A percentile compares a stretch with the other conserved stretches of the same genome.
These are phyloP conservation scores for Herpetotheres cachinnans DNA, from an alignment of 2,113 vertebrate species.

Conservation along the genomic window DNA sequence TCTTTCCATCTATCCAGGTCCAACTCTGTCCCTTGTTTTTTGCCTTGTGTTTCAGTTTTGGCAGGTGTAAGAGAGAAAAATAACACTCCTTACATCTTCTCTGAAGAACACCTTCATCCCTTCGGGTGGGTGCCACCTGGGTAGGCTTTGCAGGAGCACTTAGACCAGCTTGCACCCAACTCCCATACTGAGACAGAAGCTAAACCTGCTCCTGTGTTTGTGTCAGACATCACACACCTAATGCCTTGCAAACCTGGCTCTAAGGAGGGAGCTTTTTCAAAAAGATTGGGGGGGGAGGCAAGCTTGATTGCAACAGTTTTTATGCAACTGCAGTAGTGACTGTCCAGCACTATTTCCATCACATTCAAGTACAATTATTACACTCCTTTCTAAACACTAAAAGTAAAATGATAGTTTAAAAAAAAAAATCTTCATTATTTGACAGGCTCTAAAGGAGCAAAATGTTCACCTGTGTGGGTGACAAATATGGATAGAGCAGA, in stretches of 20 bases:
- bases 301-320: background rate
- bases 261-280: background rate
- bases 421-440: background rate
- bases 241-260: background rate
- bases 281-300: background rate
- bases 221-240: background rate
- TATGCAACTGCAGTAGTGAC: background rate
- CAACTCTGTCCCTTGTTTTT: background rate
- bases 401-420: background rate
- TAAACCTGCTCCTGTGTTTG: background rate
- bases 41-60: background rate
- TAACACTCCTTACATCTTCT: background rate
- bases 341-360: background rate
- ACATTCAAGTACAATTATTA: background rate
- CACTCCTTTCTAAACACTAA: background rate
- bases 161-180: background rate
- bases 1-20: background rate
- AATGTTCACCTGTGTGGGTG: background rate
- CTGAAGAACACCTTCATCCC: background rate
- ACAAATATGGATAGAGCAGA: background rate
- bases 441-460: background rate
- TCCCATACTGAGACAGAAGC: fast-evolving
- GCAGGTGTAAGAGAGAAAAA: background rate
- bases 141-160: background rate
- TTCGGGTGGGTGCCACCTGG: background rate